Percentiles rank a stretch among this genome's conserved stretches.
These are phyloP conservation scores for Meandrina meandrites DNA, from an alignment of 92 coral and sea anemone species.

Conservation along the genomic window DNA sequence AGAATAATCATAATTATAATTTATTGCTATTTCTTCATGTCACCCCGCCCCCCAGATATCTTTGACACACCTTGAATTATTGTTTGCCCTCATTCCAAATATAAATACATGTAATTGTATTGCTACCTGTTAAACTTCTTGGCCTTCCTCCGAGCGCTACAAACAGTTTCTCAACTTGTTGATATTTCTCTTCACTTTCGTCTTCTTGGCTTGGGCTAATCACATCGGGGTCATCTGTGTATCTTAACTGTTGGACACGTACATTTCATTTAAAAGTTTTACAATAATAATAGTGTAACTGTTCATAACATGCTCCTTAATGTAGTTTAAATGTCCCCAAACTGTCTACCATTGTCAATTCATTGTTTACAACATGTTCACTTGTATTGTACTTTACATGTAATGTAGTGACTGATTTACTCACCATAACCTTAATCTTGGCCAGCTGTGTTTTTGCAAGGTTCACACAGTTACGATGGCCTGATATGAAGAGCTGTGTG, in stretches of 20 bases:
- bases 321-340: background rate
- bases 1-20: too few species aligned
- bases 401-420: constrained; percentile 1
- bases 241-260: constrained; percentile 45
- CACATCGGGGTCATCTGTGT: constrained; percentile 62
- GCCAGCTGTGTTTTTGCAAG: constrained; percentile 51
- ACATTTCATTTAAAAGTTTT: background rate
- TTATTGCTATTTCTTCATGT: too few species aligned
- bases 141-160: constrained; percentile 36
- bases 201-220: constrained; percentile 9
- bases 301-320: background rate
- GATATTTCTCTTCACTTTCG: constrained; percentile 10
- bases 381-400: too few species aligned
- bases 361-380: too few species aligned
- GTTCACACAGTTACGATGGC: constrained; percentile 53
- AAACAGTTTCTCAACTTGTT: constrained; percentile 45
- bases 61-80: too few species aligned
- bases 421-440: constrained; percentile 65
- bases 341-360: background rate
- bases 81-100: too few species aligned
- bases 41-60: too few species aligned
- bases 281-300: background rate
- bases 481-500: constrained; percentile 64
- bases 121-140: constrained; percentile 3
- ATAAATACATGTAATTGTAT: background rate